A percentile compares a stretch with the other conserved stretches of the same genome.
Conservation (phyloP, 2,113 vertebrate genomes). For the Dicaeum eximium region DNA sequence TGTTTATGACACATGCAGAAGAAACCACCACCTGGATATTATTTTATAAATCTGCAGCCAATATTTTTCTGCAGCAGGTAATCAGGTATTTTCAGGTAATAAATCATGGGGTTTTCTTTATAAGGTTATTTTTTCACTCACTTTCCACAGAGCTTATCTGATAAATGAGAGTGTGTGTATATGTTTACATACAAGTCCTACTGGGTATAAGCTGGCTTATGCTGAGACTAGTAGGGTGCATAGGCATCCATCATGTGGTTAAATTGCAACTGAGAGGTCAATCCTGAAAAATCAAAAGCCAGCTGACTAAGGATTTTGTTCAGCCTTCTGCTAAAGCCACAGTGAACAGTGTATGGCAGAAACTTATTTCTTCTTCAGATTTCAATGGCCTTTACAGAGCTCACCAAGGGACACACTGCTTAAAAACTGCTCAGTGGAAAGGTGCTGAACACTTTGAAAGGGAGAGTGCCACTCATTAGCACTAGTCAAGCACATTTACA, state of each 20-base stretch:
- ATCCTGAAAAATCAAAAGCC: neutral
- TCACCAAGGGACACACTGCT: neutral
- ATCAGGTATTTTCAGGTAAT: too few relatives aligned
- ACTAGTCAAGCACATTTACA: neutral
- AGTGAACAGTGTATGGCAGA: neutral
- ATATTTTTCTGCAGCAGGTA: too few relatives aligned
- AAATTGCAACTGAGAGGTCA: neutral
- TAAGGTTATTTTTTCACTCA: neutral
- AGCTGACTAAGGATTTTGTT: neutral
- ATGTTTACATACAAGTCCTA: neutral
- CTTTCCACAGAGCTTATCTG: neutral
- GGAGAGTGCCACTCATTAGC: neutral
- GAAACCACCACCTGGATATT: neutral
- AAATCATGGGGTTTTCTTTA: neutral
- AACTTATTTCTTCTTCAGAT: neutral
- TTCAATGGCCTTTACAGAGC: neutral
- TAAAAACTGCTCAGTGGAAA: neutral
- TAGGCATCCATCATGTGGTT: neutral
- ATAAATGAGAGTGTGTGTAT: fast-evolving
- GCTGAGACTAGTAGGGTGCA: neutral
- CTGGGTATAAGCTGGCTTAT: neutral
- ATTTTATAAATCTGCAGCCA: neutral
- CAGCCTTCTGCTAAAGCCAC: neutral
- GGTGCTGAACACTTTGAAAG: neutral
- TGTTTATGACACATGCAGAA: neutral